phyloP scores from a whole-genome alignment of 2,888 invertebrate species.

The Eledona agricola region DNA sequence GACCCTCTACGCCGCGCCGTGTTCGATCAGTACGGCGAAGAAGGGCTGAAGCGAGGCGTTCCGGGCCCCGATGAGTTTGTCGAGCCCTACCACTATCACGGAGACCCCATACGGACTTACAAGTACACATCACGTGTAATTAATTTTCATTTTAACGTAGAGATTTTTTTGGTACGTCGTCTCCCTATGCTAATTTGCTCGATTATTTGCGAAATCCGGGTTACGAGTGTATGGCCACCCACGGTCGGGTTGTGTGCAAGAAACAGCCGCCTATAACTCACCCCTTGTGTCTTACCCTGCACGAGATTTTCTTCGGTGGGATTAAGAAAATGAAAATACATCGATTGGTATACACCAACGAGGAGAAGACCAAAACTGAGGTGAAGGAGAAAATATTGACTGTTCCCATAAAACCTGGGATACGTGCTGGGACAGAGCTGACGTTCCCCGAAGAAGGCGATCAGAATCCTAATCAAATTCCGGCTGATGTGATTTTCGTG shows the following conservation, averaged over 20 bases:
- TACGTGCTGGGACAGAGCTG: conserved; percentile 76
- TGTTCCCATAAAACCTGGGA: conserved; percentile 78
- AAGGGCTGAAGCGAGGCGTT: conserved; percentile 83
- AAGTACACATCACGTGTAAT: conserved; percentile 60
- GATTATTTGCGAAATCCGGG: conserved; percentile 72
- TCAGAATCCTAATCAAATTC: conserved; percentile 76
- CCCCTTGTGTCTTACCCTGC: conserved; percentile 68
- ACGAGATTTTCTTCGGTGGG: conserved; percentile 76
- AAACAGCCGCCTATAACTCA: conserved; percentile 70
- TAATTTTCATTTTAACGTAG: conserved; percentile 49
- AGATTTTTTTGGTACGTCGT: conserved; percentile 84
- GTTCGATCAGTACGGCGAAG: conserved; percentile 91
- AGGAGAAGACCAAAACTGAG: conserved; percentile 70
- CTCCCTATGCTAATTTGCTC: conserved; percentile 81
- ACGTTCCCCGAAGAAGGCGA: conserved; percentile 83
- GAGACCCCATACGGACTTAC: conserved; percentile 77
- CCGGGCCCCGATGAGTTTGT: conserved; percentile 74
- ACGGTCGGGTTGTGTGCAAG: conserved; percentile 68
- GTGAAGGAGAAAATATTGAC: conserved; percentile 77
- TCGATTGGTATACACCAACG: conserved; percentile 73
- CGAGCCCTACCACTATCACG: conserved; percentile 82
- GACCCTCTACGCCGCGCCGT: conserved; percentile 75
- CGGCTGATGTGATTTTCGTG: conserved; percentile 80
- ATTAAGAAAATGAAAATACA: conserved; percentile 87
- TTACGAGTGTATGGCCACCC: conserved; percentile 69